Evolutionary conservation across 2,113 vertebrate genomes (phyloP), one percentile per base, ranked within the genome.

Genomic region (Zapornia atra): DNA sequence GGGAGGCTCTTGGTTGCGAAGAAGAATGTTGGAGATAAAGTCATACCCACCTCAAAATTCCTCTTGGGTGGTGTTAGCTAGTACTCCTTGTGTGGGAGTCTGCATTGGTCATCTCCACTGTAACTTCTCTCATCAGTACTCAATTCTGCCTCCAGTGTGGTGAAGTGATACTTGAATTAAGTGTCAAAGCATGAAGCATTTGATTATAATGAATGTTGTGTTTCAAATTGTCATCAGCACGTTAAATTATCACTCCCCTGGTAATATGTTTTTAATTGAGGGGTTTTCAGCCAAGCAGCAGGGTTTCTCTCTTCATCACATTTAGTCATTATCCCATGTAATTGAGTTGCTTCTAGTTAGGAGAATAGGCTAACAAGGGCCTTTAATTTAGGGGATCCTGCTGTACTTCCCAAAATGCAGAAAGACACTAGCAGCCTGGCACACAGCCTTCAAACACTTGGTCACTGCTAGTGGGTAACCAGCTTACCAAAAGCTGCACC

Each of bases 221-320:
- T 68, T 93, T 91, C 46, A 48, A 8, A 53, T 80, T 88, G 92
- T 83, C 76, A 75, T 84, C 72, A 86, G 53, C n/a, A 40, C 81
- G 57, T 88, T 86, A 93, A 94, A 94, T 93, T 81, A 54, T 64
- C 44, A 11, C 92, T 92, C 76, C 38, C 42, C 12, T 75, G 40
- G 24, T 84, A 84, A 82, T 83, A 34, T 20, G 51, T 54, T 92
- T 94, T 94, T 95, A 96, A 94, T 91, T 94, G 95, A 91, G 85
- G 33, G 38, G 42, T 86, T 94, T 94, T 86, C 86, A 94, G 53
- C 53, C 1, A 5, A 95, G 77, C 90, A 91, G 69, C 86, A 56
- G 72, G 86, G 38, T 93, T 95, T 93, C 72, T 85, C 53, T 91
- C 90, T 69, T 93, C 51, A 51, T 83, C 59, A 12, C 40, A 24